Evolutionary conservation across 1,140 invertebrate species (phyloP).

Genomic region (Drosophila punjabiensis): DNA sequence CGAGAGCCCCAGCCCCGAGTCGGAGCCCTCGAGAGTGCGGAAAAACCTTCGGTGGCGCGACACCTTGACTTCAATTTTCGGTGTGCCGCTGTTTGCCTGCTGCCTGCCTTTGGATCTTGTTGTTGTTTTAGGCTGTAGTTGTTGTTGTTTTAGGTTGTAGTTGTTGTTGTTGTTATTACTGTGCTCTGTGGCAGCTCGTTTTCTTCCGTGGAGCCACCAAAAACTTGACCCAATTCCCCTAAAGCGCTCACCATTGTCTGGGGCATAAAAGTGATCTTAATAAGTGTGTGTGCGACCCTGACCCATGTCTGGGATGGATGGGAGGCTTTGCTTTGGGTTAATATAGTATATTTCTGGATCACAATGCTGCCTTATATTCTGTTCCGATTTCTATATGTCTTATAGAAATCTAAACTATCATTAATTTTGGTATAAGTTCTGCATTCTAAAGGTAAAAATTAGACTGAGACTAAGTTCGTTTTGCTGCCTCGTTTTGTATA

Average conservation of each 20-base stretch:
- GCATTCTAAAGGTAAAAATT: too few species aligned
- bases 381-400: not conserved
- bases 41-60: constrained; percentile 65
- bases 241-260: constrained; percentile 34
- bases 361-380: not conserved
- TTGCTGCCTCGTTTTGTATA: not conserved
- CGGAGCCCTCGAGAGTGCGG: constrained; percentile 45
- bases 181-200: constrained; percentile 16
- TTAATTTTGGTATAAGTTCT: not conserved
- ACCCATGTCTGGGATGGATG: constrained; percentile 26
- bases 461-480: too few species aligned
- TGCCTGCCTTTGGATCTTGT: constrained; percentile 9
- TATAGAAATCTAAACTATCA: not conserved
- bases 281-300: constrained; percentile 19
- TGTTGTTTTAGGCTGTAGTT: constrained; percentile 14
- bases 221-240: constrained; percentile 44
- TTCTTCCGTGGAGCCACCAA: constrained; percentile 38
- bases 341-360: not conserved
- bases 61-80: constrained; percentile 71
- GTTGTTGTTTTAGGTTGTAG: not conserved
- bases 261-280: constrained; percentile 16
- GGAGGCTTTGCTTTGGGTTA: too few species aligned
- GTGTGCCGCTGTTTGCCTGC: constrained; percentile 38
- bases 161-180: not conserved
- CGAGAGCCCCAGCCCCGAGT: not conserved